Evolutionary conservation across 2,113 vertebrate species (phyloP), one percentile per base, ranked within the genome.

Genomic region (Phrynocephalus versicolor): DNA sequence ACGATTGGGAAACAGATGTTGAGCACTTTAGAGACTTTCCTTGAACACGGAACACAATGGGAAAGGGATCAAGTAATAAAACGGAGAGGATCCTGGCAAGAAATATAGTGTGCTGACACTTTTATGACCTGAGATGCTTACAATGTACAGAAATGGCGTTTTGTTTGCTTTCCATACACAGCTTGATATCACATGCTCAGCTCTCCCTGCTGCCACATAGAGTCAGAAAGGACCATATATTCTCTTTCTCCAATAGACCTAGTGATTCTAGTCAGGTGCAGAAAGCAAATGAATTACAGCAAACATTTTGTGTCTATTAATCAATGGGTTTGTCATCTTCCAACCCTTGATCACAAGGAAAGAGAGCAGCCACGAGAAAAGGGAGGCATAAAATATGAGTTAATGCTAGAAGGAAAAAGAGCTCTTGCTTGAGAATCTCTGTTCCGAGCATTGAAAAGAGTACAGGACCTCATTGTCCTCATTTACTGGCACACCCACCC

Each of bases 281-380:
- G 96, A 97, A 96, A 96, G 96, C 94, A 94, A 95, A 96, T 97
- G 96, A 96, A 96, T 97, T 95, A 95, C 92, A 95, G 94, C 88
- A 90, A 95, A 93, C 92, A 95, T 93, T 64, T 89, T 86, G 92
- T 92, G 94, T 95, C 96, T 93, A 94, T 96, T 95, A 86, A 95
- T 96, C 96, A 95, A 94, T 88, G 90, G 84, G 57, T 89, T 88
- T 96, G 96, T 96, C 96, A 96, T 96, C 95, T 92, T 95, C 92
- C 82, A 86, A 82, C 92, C 95, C 95, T 96, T 94, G 95, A 96
- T 95, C 94, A 96, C 94, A 93, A 93, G 93, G 96, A 97, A 96
- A 96, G 96, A 92, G 84, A 85, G 93, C 88, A 27, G 91, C 88
- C 41, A 90, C 78, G 83, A 64, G 90, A 87, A 69, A 37, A 55